These are phyloP conservation scores for Gulo gulo DNA, from an alignment of 2,113 vertebrate genomes.

Conservation along the genomic window DNA sequence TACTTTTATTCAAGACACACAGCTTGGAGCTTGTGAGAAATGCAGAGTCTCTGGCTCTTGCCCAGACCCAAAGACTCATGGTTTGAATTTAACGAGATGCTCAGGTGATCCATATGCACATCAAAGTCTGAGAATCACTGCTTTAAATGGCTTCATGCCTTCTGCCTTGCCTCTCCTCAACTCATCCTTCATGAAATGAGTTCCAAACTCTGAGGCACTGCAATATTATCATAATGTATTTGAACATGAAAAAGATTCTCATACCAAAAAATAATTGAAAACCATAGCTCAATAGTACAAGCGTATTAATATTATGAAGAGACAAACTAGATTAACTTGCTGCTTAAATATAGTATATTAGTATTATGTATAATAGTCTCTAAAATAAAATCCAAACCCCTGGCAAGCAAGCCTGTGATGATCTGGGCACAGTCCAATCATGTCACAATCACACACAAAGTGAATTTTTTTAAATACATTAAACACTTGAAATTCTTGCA, in stretches of 20 bases:
- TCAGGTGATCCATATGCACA: background rate
- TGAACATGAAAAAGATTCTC: background rate
- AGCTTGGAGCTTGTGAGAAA: background rate
- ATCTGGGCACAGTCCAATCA: rapidly evolving
- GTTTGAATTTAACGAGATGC: background rate
- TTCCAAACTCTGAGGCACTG: background rate
- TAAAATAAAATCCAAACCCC: background rate
- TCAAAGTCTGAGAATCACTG: background rate
- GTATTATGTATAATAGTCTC: background rate
- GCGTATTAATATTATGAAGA: background rate
- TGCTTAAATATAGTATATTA: background rate
- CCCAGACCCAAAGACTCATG: background rate
- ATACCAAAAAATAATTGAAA: background rate
- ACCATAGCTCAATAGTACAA: background rate
- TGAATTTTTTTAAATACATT: background rate
- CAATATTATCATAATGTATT: background rate
- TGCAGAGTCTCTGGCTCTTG: background rate
- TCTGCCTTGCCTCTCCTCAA: background rate
- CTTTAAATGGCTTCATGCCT: background rate
- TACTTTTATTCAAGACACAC: background rate
- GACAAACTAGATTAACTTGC: background rate
- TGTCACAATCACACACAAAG: background rate
- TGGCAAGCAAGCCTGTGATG: background rate
- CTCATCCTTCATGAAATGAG: background rate
- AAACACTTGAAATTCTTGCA: background rate